Evolutionary conservation across 2,797 vertebrate species (phyloP), one percentile per base, ranked within the genome.

Genomic region (Crocidura indochinensis): DNA sequence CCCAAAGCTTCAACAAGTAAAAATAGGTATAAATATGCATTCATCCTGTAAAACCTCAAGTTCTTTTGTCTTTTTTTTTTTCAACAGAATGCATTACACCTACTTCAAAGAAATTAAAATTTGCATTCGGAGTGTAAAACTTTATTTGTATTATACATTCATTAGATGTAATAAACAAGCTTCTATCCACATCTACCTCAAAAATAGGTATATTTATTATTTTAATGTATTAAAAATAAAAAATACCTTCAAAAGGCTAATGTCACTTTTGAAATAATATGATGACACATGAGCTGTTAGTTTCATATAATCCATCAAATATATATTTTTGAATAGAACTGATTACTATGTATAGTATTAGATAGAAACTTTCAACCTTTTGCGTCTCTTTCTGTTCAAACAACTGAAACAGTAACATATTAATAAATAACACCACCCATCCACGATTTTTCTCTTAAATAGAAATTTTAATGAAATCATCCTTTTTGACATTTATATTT

Each of bases 401-500:
- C 83, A 94, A 96, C 88, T 92, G 56, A 89, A 95, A 95, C 79
- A 93, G 90, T 95, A 97, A 84, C 95, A 95, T 96, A 97, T 96
- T 88, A 96, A 92, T 95, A 97, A 98, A 97, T 95, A 97, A 94
- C 90, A 96, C 80, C 49, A 26, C 93, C 53, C 80, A 97, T 82
- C 26, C 72, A 94, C 91, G 94, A 90, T 85, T 95, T 97, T 96
- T 91, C 84, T 96, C 94, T 97, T 97, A 96, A 97, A 96, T 95
- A 96, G 96, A 95, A 95, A 97, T 97, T 98, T 97, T 97, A 98
- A 98, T 98, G 97, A 97, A 98, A 97, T 97, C 96, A 97, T 98
- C 96, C 95, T 97, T 97, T 97, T 96, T 98, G 98, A 98, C 97
- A 98, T 98, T 98, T 98, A 94, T 97, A 97, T 98, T 98, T 98